These are phyloP conservation scores for Cyphotilapia sp. DNA, from an alignment of 2,113 vertebrate species.

Conservation along the genomic window DNA sequence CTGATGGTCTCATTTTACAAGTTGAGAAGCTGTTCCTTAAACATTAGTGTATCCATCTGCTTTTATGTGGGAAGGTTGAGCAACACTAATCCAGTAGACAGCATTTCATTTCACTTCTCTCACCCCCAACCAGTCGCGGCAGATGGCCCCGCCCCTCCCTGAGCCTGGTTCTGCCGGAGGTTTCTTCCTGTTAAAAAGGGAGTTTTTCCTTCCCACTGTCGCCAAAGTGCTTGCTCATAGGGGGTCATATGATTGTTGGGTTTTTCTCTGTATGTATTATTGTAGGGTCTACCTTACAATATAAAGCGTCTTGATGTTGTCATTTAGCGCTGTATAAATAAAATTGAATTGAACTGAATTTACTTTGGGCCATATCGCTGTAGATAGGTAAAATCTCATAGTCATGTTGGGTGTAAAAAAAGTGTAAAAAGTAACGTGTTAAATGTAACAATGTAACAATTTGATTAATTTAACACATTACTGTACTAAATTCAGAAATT, in stretches of 20 bases:
- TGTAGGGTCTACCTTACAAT: not conserved
- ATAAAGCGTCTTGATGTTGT: not conserved
- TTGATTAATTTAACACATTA: not conserved
- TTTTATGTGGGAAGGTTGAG: not conserved
- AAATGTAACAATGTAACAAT: not conserved
- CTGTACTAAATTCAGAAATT: not conserved
- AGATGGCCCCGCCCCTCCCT: not conserved
- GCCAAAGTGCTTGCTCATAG: fast-evolving
- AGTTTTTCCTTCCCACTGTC: not conserved
- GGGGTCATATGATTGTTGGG: fast-evolving
- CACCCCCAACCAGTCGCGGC: fast-evolving
- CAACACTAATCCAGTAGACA: not conserved
- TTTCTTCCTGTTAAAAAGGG: not conserved
- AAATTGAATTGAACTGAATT: not conserved
- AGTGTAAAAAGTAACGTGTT: not conserved
- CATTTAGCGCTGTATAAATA: not conserved
- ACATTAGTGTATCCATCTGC: not conserved
- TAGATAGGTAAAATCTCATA: not conserved
- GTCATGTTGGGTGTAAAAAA: not conserved
- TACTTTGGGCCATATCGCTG: not conserved
- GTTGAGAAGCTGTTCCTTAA: not conserved
- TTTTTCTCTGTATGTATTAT: not conserved
- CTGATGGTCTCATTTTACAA: not conserved
- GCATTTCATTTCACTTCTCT: fast-evolving
- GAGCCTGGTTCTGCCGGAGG: fast-evolving